phyloP scores from a whole-genome alignment of 2,888 invertebrate species.

The Stenotaenia linearis region DNA sequence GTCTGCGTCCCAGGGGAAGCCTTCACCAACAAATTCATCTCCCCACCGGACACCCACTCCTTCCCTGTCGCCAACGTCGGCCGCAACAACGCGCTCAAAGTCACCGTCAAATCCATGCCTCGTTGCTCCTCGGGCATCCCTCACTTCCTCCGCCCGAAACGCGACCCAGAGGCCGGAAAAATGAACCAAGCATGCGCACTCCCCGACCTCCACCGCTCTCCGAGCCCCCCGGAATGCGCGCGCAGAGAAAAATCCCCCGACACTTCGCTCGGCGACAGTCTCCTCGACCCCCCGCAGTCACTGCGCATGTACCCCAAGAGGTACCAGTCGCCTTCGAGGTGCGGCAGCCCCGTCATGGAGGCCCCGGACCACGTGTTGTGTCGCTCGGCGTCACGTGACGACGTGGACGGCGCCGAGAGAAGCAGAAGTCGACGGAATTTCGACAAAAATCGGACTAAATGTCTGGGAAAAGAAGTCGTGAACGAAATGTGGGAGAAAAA shows the following conservation, averaged over 20 bases:
- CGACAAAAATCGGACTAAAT: neutral
- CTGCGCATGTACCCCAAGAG: slow-evolving; percentile 42
- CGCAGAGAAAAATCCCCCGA: slow-evolving; percentile 26
- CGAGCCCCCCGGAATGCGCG: neutral
- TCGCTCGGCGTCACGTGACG: slow-evolving; percentile 38
- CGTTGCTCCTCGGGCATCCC: slow-evolving; percentile 66
- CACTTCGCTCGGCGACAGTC: slow-evolving; percentile 45
- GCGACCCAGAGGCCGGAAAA: neutral
- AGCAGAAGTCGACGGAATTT: neutral
- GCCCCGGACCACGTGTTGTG: slow-evolving; percentile 45
- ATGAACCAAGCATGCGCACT: slow-evolving; percentile 24
- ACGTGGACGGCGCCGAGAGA: neutral
- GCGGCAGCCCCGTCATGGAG: slow-evolving; percentile 43
- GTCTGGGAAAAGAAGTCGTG: neutral
- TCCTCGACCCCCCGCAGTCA: slow-evolving; percentile 47
- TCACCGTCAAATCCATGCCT: slow-evolving; percentile 59
- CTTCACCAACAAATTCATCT: slow-evolving; percentile 54
- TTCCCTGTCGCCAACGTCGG: slow-evolving; percentile 66
- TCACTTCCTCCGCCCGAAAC: slow-evolving; percentile 50
- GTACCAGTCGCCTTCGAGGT: slow-evolving; percentile 45
- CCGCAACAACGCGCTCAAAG: slow-evolving; percentile 57
- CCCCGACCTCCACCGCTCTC: neutral
- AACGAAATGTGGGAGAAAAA: neutral
- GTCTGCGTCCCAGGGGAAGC: slow-evolving; percentile 63
- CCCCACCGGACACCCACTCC: slow-evolving; percentile 58